A percentile compares a stretch with the other conserved stretches of the same genome.
Conservation (phyloP, 2,797 vertebrate species). For the Hoplostethus atlanticus region DNA sequence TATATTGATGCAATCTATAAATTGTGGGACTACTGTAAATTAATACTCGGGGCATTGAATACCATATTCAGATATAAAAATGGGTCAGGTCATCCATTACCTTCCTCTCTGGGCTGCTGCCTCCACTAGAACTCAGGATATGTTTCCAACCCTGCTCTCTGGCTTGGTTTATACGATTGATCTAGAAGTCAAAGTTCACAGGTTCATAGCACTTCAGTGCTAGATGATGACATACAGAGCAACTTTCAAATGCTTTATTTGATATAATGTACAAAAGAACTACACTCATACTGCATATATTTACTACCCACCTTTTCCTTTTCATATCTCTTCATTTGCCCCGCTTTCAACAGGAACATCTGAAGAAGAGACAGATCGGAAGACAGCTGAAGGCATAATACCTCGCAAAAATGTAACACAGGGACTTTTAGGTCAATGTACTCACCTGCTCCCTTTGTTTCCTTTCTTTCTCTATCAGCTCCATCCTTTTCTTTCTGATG, state of each 20-base stretch:
- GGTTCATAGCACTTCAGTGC: constrained; percentile 8
- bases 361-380: constrained; percentile 64
- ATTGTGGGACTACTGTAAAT: not conserved
- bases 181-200: constrained; percentile 71
- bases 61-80: not conserved
- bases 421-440: not conserved
- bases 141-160: constrained; percentile 98
- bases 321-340: constrained; percentile 92
- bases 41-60: not conserved
- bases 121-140: constrained; percentile 92
- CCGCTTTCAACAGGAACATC: constrained; percentile 91
- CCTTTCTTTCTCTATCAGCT: constrained; percentile 90
- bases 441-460: constrained; percentile 92
- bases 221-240: not conserved
- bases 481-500: constrained; percentile 88
- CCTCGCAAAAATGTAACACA: not conserved
- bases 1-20: not conserved
- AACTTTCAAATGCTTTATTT: not conserved
- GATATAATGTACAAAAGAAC: not conserved
- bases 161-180: constrained; percentile 95
- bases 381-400: not conserved
- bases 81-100: constrained; percentile 49
- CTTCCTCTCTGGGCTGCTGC: constrained; percentile 87
- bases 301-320: constrained; percentile 89
- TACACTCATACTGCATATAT: not conserved